phyloP scores from a whole-genome alignment of 2,888 invertebrate species.

The Aleiodes leptofemur region DNA sequence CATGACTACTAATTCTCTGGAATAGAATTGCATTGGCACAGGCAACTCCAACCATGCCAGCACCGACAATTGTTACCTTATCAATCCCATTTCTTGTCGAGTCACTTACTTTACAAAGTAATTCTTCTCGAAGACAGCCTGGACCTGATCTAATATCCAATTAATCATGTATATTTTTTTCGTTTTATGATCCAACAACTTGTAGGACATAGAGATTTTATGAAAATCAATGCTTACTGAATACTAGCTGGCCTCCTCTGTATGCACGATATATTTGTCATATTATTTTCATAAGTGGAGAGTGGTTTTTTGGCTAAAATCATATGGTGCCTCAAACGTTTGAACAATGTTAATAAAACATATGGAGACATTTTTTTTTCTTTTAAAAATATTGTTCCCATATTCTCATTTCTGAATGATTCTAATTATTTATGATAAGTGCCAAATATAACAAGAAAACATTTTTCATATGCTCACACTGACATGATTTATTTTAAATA shows the following conservation, averaged over 20 bases:
- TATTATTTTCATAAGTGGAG: background rate
- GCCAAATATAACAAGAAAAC: too few species aligned
- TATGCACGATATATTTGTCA: conserved; percentile 46
- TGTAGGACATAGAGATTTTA: background rate
- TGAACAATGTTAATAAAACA: too few species aligned
- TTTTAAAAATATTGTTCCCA: too few species aligned
- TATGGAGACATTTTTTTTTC: too few species aligned
- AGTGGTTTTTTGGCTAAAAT: background rate
- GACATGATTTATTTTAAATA: conserved; percentile 11
- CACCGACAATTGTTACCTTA: conserved; percentile 81
- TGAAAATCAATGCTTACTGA: conserved; percentile 58
- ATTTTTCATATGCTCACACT: background rate
- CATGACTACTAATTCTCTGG: conserved; percentile 79
- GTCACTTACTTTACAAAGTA: conserved; percentile 68
- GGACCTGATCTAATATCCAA: conserved; percentile 53
- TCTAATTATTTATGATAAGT: too few species aligned
- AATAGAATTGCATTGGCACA: conserved; percentile 79
- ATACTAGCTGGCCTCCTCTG: conserved; percentile 61
- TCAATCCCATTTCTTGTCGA: conserved; percentile 69
- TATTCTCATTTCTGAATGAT: too few species aligned
- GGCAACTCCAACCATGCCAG: conserved; percentile 81
- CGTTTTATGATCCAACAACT: background rate
- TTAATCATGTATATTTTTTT: background rate
- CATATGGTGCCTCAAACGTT: too few species aligned
- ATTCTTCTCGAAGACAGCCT: conserved; percentile 64